Evolutionary conservation across 2,797 vertebrate species (phyloP), one percentile per base, ranked within the genome.

Genomic region (Takifugu rubripes): DNA sequence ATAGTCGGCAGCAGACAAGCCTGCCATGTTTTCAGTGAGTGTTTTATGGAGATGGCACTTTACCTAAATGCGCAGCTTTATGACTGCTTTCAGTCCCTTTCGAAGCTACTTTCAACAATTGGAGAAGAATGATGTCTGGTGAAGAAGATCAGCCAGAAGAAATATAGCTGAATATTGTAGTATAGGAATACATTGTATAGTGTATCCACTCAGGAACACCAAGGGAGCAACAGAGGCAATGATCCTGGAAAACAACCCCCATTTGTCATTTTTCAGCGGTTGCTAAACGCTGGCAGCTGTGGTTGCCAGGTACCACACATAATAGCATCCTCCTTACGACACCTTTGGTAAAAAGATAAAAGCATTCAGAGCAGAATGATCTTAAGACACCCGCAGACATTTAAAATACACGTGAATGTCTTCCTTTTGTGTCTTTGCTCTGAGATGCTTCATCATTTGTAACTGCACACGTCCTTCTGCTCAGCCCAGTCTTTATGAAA

Each of bases 1-100:
- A 81, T 72, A 61, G 42, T 0, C 68, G 70, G 70, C 3, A 45
- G 50, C 54, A 49, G 64, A 63, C 11, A 21, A 21, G 21, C 21
- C 21, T 21, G 21, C 21, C 21, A 21, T 77, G 66, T 59, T 12
- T 31, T 53, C 59, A 21, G 21, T 21, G 21, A 21, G 21, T 21
- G 21, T 31, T 47, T 15, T 44, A 25, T 33, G 6, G 4, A 56
- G 61, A 73, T 10, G 12, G 27, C 1, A 1, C 3, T 33, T 33
- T 33, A 33, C 3, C 8, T 9, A 33, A 33, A 33, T 33, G 8
- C 31, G 8, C 27, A 33, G 31, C 15, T 12, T 59, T 9, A 21
- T 31, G 52, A 55, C 54, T 29, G 7, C 7, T 29, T 29, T 29
- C 4, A 29, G 4, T 29, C 27, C 7, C 27, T 29, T 29, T 29